Evolutionary conservation across 2,797 vertebrate species (phyloP).

Genomic region (Todus mexicanus): DNA sequence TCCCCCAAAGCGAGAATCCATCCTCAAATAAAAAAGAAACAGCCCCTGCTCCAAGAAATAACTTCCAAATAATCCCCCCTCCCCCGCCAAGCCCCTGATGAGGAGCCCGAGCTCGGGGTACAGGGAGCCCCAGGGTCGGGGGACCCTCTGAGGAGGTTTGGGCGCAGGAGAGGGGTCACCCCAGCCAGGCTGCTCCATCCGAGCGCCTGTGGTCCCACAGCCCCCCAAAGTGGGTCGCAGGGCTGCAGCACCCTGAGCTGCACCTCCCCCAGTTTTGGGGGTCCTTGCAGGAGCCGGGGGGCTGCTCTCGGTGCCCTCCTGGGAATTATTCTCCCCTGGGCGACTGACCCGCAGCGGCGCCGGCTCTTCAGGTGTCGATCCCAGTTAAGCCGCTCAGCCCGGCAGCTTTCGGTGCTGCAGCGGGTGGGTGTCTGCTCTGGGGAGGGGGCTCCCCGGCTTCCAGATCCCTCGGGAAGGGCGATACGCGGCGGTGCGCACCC

Average conservation of each 20-base stretch:
- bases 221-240: neutral
- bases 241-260: neutral
- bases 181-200: neutral
- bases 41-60: neutral
- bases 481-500: fast-evolving
- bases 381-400: neutral
- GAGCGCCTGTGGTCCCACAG: neutral
- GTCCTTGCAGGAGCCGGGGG: neutral
- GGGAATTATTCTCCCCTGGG: neutral
- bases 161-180: neutral
- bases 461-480: neutral
- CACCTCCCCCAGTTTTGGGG: fast-evolving
- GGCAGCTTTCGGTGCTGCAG: neutral
- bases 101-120: neutral
- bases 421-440: neutral
- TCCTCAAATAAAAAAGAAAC: neutral
- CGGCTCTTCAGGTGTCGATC: neutral
- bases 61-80: neutral
- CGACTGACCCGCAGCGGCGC: neutral
- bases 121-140: neutral
- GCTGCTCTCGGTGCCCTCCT: neutral
- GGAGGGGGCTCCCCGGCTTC: too few species aligned
- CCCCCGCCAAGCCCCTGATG: too few species aligned
- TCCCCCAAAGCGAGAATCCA: neutral
- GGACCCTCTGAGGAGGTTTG: neutral